Conservation (phyloP, 2,113 vertebrate species). For the Motacilla tschutschensis region DNA sequence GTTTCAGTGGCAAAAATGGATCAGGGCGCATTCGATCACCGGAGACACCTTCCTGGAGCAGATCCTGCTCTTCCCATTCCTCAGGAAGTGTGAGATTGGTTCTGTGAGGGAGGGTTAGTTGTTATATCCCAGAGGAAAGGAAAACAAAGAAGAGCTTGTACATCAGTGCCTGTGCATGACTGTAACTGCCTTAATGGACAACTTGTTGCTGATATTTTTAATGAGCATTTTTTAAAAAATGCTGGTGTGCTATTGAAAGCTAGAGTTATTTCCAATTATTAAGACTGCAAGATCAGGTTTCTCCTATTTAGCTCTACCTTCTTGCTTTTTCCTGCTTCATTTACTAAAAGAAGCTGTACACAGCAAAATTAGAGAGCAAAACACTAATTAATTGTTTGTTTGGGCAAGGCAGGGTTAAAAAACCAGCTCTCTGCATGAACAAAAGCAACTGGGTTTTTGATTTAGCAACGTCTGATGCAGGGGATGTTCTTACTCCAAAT, state of each 20-base stretch:
- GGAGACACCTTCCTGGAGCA: background rate
- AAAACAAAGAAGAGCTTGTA: background rate
- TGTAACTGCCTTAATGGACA: background rate
- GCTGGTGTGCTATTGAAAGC: background rate
- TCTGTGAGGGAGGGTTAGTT: background rate
- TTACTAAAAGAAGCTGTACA: background rate
- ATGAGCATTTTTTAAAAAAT: background rate
- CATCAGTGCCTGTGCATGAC: background rate
- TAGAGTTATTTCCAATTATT: background rate
- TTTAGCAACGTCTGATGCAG: slow-evolving; percentile 41
- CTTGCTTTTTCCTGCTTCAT: background rate
- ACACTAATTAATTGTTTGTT: background rate
- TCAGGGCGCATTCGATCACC: background rate
- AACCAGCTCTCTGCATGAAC: background rate
- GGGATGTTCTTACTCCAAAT: slow-evolving; percentile 57
- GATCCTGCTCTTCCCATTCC: background rate
- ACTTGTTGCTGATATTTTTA: background rate
- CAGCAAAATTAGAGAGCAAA: background rate
- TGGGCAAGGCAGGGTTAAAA: slow-evolving; percentile 37
- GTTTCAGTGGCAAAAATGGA: background rate
- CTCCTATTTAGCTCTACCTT: background rate
- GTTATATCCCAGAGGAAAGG: background rate
- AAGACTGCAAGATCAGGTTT: background rate
- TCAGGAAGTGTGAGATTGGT: background rate
- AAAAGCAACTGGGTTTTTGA: slow-evolving; percentile 50